These are phyloP conservation scores for Drosophila punjabiensis DNA, from an alignment of 1,140 invertebrate genomes.

Conservation along the genomic window DNA sequence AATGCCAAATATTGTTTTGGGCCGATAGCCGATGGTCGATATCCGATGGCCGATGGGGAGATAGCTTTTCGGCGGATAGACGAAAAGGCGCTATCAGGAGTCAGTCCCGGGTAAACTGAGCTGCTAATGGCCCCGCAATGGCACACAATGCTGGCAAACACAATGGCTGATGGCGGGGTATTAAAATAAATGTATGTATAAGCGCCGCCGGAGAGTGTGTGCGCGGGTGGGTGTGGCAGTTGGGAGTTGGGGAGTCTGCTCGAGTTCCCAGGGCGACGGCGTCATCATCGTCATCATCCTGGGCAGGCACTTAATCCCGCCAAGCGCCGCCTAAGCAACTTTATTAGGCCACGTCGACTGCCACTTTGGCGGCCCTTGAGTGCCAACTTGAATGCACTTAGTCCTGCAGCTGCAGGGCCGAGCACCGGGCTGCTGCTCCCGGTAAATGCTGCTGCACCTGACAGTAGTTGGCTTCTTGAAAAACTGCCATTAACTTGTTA, in stretches of 20 bases:
- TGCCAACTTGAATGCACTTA: constrained; percentile 78
- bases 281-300: constrained; percentile 21
- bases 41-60: constrained; percentile 23
- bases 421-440: constrained; percentile 17
- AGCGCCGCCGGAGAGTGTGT: constrained; percentile 2
- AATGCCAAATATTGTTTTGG: constrained; percentile 76
- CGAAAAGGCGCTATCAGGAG: constrained; percentile 37
- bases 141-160: constrained; percentile 50
- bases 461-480: constrained; percentile 73
- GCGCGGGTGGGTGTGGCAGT: not conserved
- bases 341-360: constrained; percentile 82
- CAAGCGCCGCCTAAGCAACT: constrained; percentile 68
- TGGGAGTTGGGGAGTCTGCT: not conserved
- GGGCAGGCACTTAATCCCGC: constrained; percentile 53
- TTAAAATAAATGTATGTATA: constrained; percentile 54
- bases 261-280: constrained; percentile 33
- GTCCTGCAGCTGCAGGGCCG: constrained; percentile 47
- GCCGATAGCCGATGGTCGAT: constrained; percentile 26
- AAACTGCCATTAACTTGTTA: constrained; percentile 84
- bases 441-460: constrained; percentile 49
- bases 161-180: constrained; percentile 43
- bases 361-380: constrained; percentile 76
- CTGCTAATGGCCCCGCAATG: constrained; percentile 67
- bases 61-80: constrained; percentile 50
- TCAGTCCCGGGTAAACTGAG: constrained; percentile 71